Conservation (phyloP, 2,888 invertebrate species). For the Morpho achilles region DNA sequence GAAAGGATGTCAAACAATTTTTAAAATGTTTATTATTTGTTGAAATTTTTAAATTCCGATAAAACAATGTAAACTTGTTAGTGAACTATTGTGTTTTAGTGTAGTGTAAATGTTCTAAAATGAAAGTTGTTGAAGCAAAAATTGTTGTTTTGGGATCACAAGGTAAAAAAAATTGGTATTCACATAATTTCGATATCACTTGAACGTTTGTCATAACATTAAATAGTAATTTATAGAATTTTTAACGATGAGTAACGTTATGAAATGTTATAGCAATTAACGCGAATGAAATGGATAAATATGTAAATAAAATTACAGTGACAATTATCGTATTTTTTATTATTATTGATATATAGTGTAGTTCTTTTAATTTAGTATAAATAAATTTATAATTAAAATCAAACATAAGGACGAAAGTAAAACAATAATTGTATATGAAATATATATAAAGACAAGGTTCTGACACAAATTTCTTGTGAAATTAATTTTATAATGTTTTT, state of each 20-base stretch:
- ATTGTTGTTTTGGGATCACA: slow-evolving; percentile 90
- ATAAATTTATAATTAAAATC: no score
- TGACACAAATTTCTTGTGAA: no score
- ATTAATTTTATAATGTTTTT: no score
- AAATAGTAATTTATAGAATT: not conserved
- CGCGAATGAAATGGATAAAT: not conserved
- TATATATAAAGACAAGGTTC: no score
- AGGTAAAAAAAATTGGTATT: slow-evolving; percentile 72
- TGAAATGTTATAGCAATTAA: not conserved
- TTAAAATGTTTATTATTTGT: slow-evolving; percentile 5
- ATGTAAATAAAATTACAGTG: not conserved
- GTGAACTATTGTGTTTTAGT: slow-evolving; percentile 23
- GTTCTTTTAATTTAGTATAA: no score
- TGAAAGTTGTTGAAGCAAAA: slow-evolving; percentile 90
- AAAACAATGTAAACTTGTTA: slow-evolving; percentile 23
- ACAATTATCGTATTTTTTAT: no score
- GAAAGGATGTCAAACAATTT: slow-evolving; percentile 21
- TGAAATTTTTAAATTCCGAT: slow-evolving; percentile 1
- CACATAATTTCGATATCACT: not conserved
- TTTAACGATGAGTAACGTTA: slow-evolving; percentile 2
- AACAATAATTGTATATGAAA: no score
- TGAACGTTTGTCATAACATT: not conserved
- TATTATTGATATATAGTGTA: no score
- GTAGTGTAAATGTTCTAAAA: slow-evolving; percentile 46
- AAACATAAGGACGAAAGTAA: no score